Percentiles rank a stretch among this genome's conserved stretches.
Evolutionary conservation across 2,888 invertebrate species (phyloP).

Genomic region (Eudemis profundana): DNA sequence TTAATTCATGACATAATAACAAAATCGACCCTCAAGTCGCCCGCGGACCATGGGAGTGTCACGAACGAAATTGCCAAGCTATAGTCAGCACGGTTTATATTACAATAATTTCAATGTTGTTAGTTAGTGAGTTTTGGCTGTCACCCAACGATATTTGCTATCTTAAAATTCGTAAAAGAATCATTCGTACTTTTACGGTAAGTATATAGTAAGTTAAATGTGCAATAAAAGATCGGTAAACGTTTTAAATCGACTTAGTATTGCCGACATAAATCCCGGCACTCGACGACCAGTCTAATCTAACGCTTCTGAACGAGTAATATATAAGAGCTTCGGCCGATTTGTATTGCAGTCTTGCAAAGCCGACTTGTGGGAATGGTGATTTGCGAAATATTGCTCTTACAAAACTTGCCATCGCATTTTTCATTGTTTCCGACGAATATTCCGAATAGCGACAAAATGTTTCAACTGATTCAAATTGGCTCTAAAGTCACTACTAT

Average conservation of each 20-base stretch:
- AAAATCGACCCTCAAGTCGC: too few relatives aligned
- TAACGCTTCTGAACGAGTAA: slow-evolving; percentile 69
- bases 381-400: slow-evolving; percentile 47
- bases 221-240: slow-evolving; percentile 53
- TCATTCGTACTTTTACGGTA: slow-evolving; percentile 11
- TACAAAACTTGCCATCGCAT: slow-evolving; percentile 25
- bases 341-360: slow-evolving; percentile 64
- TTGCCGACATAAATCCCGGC: slow-evolving; percentile 75
- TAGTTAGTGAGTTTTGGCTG: too few relatives aligned
- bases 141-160: too few relatives aligned
- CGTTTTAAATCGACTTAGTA: slow-evolving; percentile 66
- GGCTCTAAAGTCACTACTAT: background rate
- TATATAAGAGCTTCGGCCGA: slow-evolving; percentile 66
- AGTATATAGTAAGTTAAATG: slow-evolving; percentile 14
- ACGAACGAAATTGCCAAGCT: too few relatives aligned
- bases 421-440: slow-evolving; percentile 3
- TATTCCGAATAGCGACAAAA: background rate
- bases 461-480: background rate
- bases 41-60: too few relatives aligned
- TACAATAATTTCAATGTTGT: too few relatives aligned
- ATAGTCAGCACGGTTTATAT: too few relatives aligned
- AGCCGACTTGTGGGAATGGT: slow-evolving; percentile 51
- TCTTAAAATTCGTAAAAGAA: too few relatives aligned
- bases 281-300: slow-evolving; percentile 69
- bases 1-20: too few relatives aligned